Base-by-base conservation (phyloP, 2,888 invertebrate genomes). In the Machimus rusticus region DNA sequence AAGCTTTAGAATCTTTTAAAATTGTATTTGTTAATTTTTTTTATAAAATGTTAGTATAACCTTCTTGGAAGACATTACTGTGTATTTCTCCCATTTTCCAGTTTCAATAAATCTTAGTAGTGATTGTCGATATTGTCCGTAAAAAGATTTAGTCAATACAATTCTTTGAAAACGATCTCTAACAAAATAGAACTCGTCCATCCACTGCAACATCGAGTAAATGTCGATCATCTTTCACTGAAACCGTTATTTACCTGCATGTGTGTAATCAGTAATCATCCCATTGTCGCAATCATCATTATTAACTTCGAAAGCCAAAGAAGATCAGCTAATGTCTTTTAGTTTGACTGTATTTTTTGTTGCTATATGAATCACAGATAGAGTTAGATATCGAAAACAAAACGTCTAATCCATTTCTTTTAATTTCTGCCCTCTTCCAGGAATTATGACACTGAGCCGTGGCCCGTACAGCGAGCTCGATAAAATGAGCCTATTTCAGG, bases 401-500 rank as follows among this genome's bases (percentile, higher is more conserved):
- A 84, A 84, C 14, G 0, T 74, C 23, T 74, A 74, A 74, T 74
- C 19, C 43, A 43, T 51, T 55, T 16, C n/a, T 66, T 86, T 86
- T 19, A 51, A 79, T 87, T 79, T 88, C 78, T 87, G 88, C 46
- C 85, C 37, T 90, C 90, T 94, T 94, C 51, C 94, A 97, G 97
- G 97, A 97, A 97, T 97, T 97, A 97, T 97, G 97, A 97, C 97
- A 96, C 97, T 97, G 95, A 97, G 97, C 96, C 97, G 97, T 95
- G 96, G 96, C 95, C 97, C 97, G 95, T 97, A 97, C 96, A 93
- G 92, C 95, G 97, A 97, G 96, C 96, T 97, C 95, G 97, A 97
- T 97, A 97, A 97, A 95, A 98, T 98, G 98, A 98, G 98, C 97
- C 97, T 98, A 94, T 98, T 98, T 95, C 98, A 98, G 96, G 98